Evolutionary conservation across 2,113 vertebrate species (phyloP), one percentile per base, ranked within the genome.

Genomic region (Carassius auratus): DNA sequence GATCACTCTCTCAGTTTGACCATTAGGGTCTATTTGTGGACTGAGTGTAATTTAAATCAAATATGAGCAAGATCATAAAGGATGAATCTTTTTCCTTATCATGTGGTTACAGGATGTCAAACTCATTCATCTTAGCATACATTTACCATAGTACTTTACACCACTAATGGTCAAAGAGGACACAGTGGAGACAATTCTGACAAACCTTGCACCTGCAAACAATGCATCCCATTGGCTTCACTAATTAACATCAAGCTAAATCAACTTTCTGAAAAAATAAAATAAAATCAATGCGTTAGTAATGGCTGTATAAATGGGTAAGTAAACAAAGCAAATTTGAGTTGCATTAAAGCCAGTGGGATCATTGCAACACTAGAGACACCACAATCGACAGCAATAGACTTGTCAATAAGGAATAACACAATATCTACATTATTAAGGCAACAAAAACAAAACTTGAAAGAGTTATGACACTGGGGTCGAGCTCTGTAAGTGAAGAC

Each of bases 401-500:
- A 76, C 42, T 77, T 77, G 71, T 77, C 80, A 86, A 77, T 68
- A 87, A 48, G 52, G 36, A 64, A 86, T 61, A 82, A 87, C 57
- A 85, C 80, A 90, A 88, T 82, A 84, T 78, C 66, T 55, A 84
- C 59, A 76, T 62, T 75, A 84, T 81, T 76, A 74, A 87, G n/a
- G 66, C 17, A 50, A 73, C 77, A 84, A 76, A 52, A 66, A 1
- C 13, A 77, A 48, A 81, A 83, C 38, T 69, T 82, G 48, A 90
- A 57, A 52, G 55, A 71, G 52, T 3, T 4, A 0, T 0, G 64
- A 23, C 48, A 76, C 81, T 0, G 83, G 84, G 90, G 61, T 38
- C 4, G 21, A 84, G 78, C 90, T 84, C 68, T 79, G 84, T 87
- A 88, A 91, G 91, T 75, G 87, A 91, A 74, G 77, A 94, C 50